Evolutionary conservation across 2,113 vertebrate species (phyloP), one percentile per base, ranked within the genome.

Genomic region (Mohoua ochrocephala): DNA sequence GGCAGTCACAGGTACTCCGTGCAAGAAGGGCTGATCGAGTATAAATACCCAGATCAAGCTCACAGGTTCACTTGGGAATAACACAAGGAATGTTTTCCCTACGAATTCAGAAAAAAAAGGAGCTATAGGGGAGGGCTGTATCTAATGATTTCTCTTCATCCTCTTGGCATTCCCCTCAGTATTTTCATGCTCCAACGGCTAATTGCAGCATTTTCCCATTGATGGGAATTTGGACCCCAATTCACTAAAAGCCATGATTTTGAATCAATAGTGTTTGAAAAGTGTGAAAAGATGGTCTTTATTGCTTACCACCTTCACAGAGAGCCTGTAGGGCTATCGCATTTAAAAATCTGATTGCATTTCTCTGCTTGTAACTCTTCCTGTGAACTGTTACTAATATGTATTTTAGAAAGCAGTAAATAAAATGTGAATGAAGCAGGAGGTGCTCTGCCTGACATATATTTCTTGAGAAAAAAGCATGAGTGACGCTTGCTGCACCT

Each of bases 371-470:
- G 41, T 69, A 87, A 76, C 45, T 73, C 56, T 19, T 60, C 21
- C 53, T 63, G 39, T 63, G 52, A 80, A 47, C 44, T 61, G 35
- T 50, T 33, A 41, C 37, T 70, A 77, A 56, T 31, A 24, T 8
- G 21, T 87, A 28, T 68, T 70, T 91, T 59, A 85, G 54, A 83
- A 79, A 79, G 19, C 33, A 88, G 35, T 69, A 83, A 96, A 96
- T 95, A 95, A 96, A 96, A 91, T 17, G 11, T 52, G 59, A 59
- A 80, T 30, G 19, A 91, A 77, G 69, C 39, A 82, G 61, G 39
- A 91, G 23, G 56, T 81, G 44, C 21, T 83, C 35, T 84, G 74
- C 42, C 75, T 79, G 70, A 20, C 9, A 3, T 6, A 12, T 2
- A 13, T 28, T 80, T 91, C 18, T 65, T 69, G 47, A 87, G 28